Conservation (phyloP, 2,113 vertebrate species). For the Ceyx melanurus region DNA sequence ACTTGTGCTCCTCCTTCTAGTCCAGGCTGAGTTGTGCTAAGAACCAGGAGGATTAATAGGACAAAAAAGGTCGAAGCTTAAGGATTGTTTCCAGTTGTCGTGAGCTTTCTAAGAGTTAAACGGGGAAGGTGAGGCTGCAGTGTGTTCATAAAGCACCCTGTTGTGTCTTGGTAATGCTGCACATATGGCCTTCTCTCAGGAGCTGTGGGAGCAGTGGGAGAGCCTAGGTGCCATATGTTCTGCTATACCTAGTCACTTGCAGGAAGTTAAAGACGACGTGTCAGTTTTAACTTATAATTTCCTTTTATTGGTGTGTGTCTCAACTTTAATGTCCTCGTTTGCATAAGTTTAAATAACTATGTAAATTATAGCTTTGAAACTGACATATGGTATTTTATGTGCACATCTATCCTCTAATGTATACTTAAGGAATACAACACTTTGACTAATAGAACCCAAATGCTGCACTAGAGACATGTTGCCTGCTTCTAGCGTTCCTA, state of each 20-base stretch:
- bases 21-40: neutral
- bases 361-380: conserved; percentile 68
- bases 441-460: conserved; percentile 62
- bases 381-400: conserved; percentile 64
- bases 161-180: conserved; percentile 33
- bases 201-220: conserved; percentile 44
- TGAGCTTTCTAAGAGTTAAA: neutral
- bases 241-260: conserved; percentile 1
- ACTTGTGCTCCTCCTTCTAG: neutral
- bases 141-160: neutral
- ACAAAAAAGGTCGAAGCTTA: neutral
- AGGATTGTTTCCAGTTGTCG: neutral
- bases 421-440: conserved; percentile 63
- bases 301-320: conserved; percentile 68
- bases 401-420: conserved; percentile 48
- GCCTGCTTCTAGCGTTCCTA: conserved; percentile 6
- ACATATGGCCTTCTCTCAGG: conserved; percentile 43
- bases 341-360: conserved; percentile 71
- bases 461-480: conserved; percentile 49
- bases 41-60: neutral
- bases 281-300: conserved; percentile 69
- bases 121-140: neutral
- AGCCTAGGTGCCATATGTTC: conserved; percentile 42
- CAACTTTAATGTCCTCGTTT: conserved; percentile 70
- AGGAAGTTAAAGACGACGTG: conserved; percentile 50